Evolutionary conservation across 2,797 vertebrate genomes (phyloP).

Genomic region (Gambelia wislizenii): DNA sequence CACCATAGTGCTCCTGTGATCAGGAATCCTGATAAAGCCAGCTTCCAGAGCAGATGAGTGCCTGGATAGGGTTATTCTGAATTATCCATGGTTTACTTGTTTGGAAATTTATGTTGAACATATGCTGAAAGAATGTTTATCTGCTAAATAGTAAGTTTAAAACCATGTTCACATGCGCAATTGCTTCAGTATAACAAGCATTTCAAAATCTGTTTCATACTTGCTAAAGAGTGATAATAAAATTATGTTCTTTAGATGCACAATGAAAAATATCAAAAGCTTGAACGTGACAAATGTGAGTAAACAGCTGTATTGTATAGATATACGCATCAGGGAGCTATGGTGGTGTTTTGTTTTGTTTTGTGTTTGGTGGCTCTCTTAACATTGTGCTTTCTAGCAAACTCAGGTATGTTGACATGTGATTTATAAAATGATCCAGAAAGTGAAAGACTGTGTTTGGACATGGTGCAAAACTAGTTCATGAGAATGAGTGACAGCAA

Average conservation of each 20-base stretch:
- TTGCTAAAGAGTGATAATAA: background rate
- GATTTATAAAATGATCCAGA: background rate
- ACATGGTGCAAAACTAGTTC: background rate
- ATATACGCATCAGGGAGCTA: background rate
- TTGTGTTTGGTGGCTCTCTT: background rate
- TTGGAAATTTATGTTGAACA: background rate
- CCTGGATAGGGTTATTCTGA: background rate
- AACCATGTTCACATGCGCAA: background rate
- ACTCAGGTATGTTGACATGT: background rate
- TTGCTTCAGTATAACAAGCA: background rate
- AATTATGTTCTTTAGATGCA: background rate
- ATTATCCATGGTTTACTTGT: slow-evolving; percentile 10
- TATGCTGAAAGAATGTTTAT: background rate
- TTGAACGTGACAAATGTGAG: background rate
- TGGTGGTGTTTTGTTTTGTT: background rate
- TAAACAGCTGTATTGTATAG: background rate
- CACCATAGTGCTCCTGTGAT: too few relatives aligned
- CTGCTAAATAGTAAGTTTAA: slow-evolving; percentile 9
- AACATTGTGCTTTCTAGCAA: background rate
- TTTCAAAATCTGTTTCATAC: background rate
- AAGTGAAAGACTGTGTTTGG: background rate
- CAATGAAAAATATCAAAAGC: background rate
- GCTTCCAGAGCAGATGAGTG: too few relatives aligned
- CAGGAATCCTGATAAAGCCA: too few relatives aligned
- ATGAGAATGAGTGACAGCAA: background rate